Evolutionary conservation across 1,140 invertebrate species (phyloP).

Genomic region (Drosophila melanica): DNA sequence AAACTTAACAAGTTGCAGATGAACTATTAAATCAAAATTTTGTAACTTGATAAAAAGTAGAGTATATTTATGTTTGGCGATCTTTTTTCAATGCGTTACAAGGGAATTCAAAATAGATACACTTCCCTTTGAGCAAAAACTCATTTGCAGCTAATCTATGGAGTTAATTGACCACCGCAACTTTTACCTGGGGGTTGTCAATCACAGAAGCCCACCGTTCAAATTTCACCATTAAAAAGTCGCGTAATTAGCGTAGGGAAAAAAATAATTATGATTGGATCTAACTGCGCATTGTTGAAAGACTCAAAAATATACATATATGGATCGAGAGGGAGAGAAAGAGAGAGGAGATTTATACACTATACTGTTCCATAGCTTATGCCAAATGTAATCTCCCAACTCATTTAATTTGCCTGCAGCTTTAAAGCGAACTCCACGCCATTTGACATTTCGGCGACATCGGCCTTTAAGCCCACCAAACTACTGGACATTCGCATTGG

Average conservation of each 20-base stretch:
- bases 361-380: neutral
- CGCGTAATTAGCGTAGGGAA: slow-evolving; percentile 54
- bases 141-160: slow-evolving; percentile 21
- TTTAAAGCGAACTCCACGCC: slow-evolving; percentile 79
- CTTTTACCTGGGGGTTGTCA: slow-evolving; percentile 61
- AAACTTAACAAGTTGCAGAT: slow-evolving; percentile 48
- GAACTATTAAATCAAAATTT: slow-evolving; percentile 25
- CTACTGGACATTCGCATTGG: slow-evolving; percentile 64
- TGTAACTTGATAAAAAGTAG: no score
- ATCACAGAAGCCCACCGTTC: slow-evolving; percentile 34
- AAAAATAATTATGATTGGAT: slow-evolving; percentile 46
- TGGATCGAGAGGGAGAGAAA: slow-evolving; percentile 5
- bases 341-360: slow-evolving; percentile 12
- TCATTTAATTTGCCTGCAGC: slow-evolving; percentile 41
- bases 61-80: slow-evolving; percentile 1
- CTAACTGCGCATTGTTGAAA: slow-evolving; percentile 45
- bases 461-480: slow-evolving; percentile 78
- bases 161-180: slow-evolving; percentile 17
- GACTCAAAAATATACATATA: neutral
- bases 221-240: slow-evolving; percentile 70
- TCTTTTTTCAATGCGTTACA: neutral
- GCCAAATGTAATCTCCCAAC: slow-evolving; percentile 1
- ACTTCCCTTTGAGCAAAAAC: slow-evolving; percentile 18
- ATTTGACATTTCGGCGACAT: slow-evolving; percentile 72
- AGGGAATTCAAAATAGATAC: slow-evolving; percentile 1